Base-by-base conservation (phyloP, 92 coral and sea anemone genomes). In the Hydrozoanthus gracilis region DNA sequence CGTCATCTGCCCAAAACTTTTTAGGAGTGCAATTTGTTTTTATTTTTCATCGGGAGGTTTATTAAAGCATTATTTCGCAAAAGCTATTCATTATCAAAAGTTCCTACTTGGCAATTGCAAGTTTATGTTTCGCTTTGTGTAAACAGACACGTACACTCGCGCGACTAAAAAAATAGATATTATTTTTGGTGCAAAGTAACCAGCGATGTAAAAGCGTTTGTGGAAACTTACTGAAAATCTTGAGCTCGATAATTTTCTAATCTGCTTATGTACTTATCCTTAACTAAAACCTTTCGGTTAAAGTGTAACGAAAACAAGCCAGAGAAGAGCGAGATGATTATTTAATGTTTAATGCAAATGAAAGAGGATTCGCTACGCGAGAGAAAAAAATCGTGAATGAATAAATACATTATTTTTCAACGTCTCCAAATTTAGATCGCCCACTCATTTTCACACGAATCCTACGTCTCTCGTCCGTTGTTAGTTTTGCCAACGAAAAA, bases 381-480 rank as follows among this genome's bases (percentile, higher is more conserved):
- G 13, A 44, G 3, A 17, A 48, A 64, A 80, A 47, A 8, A 44
- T 60, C 47, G 69, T 47, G 58, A n/a, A 48, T 58, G 50, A 80
- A 80, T 80, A 68, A 79, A 80, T 65, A 48, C 58, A 80, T 64
- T 80, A 80, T 80, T 79, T 49, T 68, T 80, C 52, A 65, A 20
- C 54, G 85, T 49, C 74, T 80, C 85, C 85, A 65, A 80, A 80
- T 44, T 80, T 80, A 80, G 85, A 80, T 80, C 85, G 85, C 85
- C 85, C 85, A 65, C 85, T 45, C 85, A 76, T 20, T 64, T 80
- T 64, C 74, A 80, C 73, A 74, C 85, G 55, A 80, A 8, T 15
- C 13, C 74, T 64, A 9, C 35, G 39, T 51, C 10, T 71, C 47
- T 15, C 58, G 71, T 65, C 52, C 45, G 72, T 45, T 79, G 71